A percentile compares a stretch with the other conserved stretches of the same genome.
phyloP scores from a whole-genome alignment of 2,113 vertebrate genomes.

The Tympanuchus pallidicinctus region DNA sequence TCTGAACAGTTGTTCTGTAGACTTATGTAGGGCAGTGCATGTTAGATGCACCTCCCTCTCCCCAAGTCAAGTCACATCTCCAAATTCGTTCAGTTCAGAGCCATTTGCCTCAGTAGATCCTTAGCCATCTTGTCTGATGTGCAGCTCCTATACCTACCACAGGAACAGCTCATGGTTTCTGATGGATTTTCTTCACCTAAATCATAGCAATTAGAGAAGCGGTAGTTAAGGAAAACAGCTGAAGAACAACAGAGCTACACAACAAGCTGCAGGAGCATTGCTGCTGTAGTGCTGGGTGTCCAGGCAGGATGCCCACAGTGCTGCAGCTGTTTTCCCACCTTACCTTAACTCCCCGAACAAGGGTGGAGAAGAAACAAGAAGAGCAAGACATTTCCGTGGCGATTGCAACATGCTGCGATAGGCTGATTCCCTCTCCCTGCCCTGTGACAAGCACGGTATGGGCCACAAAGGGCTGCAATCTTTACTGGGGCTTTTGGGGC shows the following conservation, averaged over 20 bases:
- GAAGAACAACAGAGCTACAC: not conserved
- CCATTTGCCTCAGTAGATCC: not conserved
- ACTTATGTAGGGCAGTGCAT: not conserved
- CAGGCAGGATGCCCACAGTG: not conserved
- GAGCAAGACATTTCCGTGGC: not conserved
- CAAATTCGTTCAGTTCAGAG: not conserved
- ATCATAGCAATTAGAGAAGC: not conserved
- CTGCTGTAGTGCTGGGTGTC: not conserved
- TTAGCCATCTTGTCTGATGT: not conserved
- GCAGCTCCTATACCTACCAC: not conserved
- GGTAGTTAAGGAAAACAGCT: not conserved
- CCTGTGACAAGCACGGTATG: conserved; percentile 45
- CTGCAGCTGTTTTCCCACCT: not conserved
- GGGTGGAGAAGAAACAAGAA: conserved; percentile 37
- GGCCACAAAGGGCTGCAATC: conserved; percentile 61
- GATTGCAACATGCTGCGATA: conserved; percentile 1
- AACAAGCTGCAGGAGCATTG: not conserved
- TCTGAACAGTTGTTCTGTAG: not conserved
- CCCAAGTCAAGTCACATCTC: not conserved
- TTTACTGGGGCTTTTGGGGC: not conserved
- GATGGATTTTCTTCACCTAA: not conserved
- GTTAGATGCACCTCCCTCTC: not conserved
- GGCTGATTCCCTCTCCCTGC: conserved; percentile 29
- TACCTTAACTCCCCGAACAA: conserved; percentile 16
- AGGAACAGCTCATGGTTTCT: not conserved